Base-by-base conservation (phyloP, 2,113 vertebrate genomes). In the Cephalopholis sonnerati region DNA sequence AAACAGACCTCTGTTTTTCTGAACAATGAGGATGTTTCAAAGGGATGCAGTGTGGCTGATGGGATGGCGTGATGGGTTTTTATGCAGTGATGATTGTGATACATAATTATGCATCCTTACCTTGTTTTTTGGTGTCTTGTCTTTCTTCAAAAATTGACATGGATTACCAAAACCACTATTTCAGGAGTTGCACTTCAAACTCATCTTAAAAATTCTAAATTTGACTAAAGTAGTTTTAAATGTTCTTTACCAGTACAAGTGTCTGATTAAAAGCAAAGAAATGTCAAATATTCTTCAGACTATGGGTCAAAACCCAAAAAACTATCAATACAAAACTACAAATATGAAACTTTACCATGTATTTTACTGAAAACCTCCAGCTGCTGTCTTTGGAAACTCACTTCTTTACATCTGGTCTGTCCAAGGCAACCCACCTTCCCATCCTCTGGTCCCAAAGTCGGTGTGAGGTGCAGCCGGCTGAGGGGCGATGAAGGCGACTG, bases 41-140 rank as follows among this genome's bases (percentile, higher is more conserved):
- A 53, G 64, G 55, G 62, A 88, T 89, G 80, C 9, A 10, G n/a
- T 3, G 57, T 64, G 75, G 51, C 27, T 66, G 77, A 80, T 83
- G 82, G 74, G 74, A 89, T 90, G 89, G 82, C 78, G 51, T 48
- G 73, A 92, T 90, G 87, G 84, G 2, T 81, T 84, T 83, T 83
- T 41, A 81, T 73, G 68, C 29, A 83, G 12, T 1, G 86, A 89
- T 90, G 87, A 86, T 92, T 90, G 71, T 88, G 88, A 90, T 22
- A 92, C 77, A 67, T 54, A 22, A 74, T 64, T 74, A 51, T 55
- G 46, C 2, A 22, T 64, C 64, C 92, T 91, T 92, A 88, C 91
- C 92, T 84, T 87, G n/a, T 57, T 66, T n/a, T 81, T 48, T 59
- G 48, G 27, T 7, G 12, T 15, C 44, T 39, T 67, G 32, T 71